These are phyloP conservation scores for Drosophila nr. perissopoda DNA, from an alignment of 2,888 invertebrate species.

Conservation along the genomic window DNA sequence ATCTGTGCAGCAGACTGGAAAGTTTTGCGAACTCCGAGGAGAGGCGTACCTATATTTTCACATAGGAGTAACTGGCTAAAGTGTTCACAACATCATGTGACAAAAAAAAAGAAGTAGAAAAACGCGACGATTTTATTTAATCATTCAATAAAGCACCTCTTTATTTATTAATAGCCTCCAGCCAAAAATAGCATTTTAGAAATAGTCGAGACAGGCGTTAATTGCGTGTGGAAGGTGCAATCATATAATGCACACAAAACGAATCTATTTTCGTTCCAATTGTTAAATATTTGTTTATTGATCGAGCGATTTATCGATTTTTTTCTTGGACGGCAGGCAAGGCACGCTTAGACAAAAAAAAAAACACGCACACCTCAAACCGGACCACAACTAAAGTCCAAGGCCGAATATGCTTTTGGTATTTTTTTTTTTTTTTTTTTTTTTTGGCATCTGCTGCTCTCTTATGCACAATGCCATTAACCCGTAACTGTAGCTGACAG, in stretches of 20 bases:
- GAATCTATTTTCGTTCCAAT: constrained; percentile 55
- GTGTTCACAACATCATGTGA: constrained; percentile 41
- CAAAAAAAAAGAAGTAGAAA: not conserved
- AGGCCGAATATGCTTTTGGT: constrained; percentile 11
- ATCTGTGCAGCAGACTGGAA: constrained; percentile 67
- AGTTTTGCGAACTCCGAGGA: constrained; percentile 39
- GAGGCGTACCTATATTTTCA: not conserved
- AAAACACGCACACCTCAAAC: not conserved
- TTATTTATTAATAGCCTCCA: constrained; percentile 1
- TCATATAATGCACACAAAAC: constrained; percentile 24
- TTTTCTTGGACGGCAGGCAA: not conserved
- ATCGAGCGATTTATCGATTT: constrained; percentile 8
- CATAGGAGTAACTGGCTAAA: not conserved
- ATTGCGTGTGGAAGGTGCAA: constrained; percentile 48
- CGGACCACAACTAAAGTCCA: constrained; percentile 25
- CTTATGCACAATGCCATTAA: constrained; percentile 2
- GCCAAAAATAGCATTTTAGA: constrained; percentile 25
- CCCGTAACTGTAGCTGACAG: not conserved
- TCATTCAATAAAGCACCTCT: not conserved
- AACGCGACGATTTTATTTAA: not conserved
- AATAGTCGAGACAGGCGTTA: constrained; percentile 63
- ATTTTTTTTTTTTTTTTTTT: not conserved
- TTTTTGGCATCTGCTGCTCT: not conserved
- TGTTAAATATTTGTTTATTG: constrained; percentile 9
- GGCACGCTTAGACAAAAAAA: not conserved